These are phyloP conservation scores for Heterodera filipjevi DNA, from an alignment of 2,888 invertebrate species.

Conservation along the genomic window DNA sequence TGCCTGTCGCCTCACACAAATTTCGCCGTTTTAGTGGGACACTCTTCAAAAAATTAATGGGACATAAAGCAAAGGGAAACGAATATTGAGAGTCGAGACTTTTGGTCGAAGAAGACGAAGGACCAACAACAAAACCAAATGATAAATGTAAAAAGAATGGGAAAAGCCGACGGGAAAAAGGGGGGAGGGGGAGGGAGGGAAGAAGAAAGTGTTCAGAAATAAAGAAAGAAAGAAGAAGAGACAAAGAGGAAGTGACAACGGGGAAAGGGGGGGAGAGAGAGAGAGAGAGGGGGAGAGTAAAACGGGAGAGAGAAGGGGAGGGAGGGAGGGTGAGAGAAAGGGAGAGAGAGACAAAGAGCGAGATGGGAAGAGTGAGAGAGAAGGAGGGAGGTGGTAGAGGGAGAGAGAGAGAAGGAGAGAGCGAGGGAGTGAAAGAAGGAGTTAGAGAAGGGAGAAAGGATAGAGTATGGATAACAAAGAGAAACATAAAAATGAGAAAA, in stretches of 20 bases:
- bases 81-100: slow-evolving; percentile 7
- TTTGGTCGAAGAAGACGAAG: neutral
- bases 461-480: neutral
- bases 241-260: neutral
- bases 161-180: neutral
- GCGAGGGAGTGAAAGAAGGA: neutral
- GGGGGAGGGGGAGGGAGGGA: neutral
- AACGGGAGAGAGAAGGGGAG: neutral
- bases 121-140: neutral
- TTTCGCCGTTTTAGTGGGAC: slow-evolving; percentile 13
- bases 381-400: neutral
- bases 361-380: neutral
- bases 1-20: neutral
- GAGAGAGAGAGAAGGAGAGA: neutral
- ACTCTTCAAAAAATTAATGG: slow-evolving; percentile 4
- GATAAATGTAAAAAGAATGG: neutral
- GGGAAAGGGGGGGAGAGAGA: neutral
- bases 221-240: neutral
- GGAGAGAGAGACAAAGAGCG: neutral
- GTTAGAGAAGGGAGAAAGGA: neutral
- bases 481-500: neutral
- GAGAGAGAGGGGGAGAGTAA: neutral
- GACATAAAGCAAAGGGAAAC: neutral
- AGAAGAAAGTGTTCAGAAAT: neutral
- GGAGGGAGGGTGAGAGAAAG: neutral